A percentile compares a stretch with the other conserved stretches of the same genome.
Evolutionary conservation across 2,113 vertebrate genomes (phyloP).

Genomic region (Eira barbara): DNA sequence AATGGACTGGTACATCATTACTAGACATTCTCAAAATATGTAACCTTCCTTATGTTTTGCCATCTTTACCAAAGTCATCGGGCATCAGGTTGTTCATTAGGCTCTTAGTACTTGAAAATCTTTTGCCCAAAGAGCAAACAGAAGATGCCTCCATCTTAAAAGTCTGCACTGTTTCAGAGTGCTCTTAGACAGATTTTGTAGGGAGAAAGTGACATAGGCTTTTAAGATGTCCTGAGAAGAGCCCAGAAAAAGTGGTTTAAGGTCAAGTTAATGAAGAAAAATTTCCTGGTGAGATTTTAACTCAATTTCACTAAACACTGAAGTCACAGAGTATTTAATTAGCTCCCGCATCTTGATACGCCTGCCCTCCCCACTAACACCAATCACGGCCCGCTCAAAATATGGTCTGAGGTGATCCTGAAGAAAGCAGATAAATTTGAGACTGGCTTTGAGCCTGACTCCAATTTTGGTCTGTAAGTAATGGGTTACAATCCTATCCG

Average conservation of each 20-base stretch:
- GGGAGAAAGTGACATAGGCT: background rate
- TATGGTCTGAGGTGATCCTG: background rate
- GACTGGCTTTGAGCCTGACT: background rate
- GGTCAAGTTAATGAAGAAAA: background rate
- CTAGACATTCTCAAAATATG: background rate
- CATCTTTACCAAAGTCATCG: background rate
- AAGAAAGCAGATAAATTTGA: background rate
- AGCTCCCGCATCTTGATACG: background rate
- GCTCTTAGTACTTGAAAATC: background rate
- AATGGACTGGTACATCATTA: background rate
- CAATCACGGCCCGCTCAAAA: background rate
- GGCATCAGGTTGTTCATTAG: background rate
- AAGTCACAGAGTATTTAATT: background rate
- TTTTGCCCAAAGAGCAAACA: background rate
- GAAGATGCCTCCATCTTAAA: background rate
- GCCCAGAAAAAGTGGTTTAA: background rate
- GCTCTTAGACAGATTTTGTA: background rate
- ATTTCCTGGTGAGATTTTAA: background rate
- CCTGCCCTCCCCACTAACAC: background rate
- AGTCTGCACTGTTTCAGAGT: background rate
- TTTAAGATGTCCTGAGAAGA: background rate
- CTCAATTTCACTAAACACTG: background rate
- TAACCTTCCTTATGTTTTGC: background rate
- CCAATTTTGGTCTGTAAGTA: background rate
- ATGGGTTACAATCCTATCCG: background rate